Evolutionary conservation across 2,797 vertebrate species (phyloP).

Genomic region (Anniella stebbinsi): DNA sequence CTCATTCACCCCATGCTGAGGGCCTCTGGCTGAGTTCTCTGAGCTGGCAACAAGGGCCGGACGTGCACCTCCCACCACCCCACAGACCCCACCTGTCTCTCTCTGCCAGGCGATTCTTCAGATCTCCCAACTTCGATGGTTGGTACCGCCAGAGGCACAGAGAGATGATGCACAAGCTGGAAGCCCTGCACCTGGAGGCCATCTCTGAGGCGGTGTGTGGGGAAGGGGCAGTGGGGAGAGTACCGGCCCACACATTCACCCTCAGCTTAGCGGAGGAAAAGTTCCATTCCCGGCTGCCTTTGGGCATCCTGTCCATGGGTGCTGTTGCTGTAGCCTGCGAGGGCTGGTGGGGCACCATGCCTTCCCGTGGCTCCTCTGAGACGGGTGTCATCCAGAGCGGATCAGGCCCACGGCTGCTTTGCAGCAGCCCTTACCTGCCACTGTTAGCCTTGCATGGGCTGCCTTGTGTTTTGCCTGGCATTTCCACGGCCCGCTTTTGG

Average conservation of each 20-base stretch:
- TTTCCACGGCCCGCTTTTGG: no score
- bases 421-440: neutral
- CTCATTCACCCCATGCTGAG: neutral
- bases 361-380: neutral
- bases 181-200: constrained; percentile 91
- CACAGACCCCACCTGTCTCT: neutral
- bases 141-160: constrained; percentile 91
- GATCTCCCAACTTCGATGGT: constrained; percentile 94
- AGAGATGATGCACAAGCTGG: constrained; percentile 93
- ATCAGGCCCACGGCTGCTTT: neutral
- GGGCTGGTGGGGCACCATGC: neutral
- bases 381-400: neutral
- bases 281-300: neutral
- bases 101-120: constrained; percentile 87
- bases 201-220: constrained; percentile 88
- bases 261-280: no score
- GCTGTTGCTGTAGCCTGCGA: no score
- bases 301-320: neutral
- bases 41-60: neutral
- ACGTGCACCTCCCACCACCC: no score
- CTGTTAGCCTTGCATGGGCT: neutral
- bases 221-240: rapidly evolving
- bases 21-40: no score
- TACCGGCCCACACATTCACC: rapidly evolving
- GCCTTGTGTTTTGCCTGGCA: no score